These are phyloP conservation scores for Labeo rohita DNA, from an alignment of 2,113 vertebrate species.

Conservation along the genomic window DNA sequence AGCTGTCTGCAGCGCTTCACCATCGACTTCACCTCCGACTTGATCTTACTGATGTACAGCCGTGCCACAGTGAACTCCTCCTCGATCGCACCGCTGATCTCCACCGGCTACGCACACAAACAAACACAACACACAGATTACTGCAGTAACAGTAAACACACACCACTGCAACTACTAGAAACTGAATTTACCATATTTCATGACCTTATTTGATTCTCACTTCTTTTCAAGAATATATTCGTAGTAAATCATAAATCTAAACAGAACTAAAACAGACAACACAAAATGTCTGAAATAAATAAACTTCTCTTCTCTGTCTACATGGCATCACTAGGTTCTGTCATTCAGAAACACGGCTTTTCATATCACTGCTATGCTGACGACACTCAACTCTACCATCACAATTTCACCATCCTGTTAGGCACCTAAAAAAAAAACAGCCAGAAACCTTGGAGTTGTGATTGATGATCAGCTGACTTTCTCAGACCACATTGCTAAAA, in stretches of 20 bases:
- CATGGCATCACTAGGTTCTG: too few relatives aligned
- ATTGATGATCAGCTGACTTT: too few relatives aligned
- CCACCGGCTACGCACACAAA: constrained; percentile 79
- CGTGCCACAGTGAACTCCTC: constrained; percentile 93
- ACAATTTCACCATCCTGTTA: too few relatives aligned
- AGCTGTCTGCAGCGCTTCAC: constrained; percentile 92
- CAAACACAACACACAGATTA: background rate
- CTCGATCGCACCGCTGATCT: constrained; percentile 93
- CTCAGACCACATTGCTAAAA: too few relatives aligned
- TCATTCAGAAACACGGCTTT: too few relatives aligned
- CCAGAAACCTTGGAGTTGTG: too few relatives aligned
- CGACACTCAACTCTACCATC: too few relatives aligned
- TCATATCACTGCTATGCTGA: too few relatives aligned
- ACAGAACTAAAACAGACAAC: background rate
- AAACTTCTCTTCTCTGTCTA: too few relatives aligned
- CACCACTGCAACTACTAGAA: background rate
- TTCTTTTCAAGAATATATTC: background rate
- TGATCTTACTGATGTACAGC: constrained; percentile 95
- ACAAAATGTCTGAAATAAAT: background rate
- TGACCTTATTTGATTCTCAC: background rate
- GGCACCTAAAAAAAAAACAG: too few relatives aligned
- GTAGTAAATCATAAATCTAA: background rate
- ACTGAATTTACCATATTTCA: background rate
- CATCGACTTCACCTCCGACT: constrained; percentile 94
- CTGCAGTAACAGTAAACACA: background rate